phyloP scores from a whole-genome alignment of 2,797 vertebrate genomes.

The Sciurus carolinensis region DNA sequence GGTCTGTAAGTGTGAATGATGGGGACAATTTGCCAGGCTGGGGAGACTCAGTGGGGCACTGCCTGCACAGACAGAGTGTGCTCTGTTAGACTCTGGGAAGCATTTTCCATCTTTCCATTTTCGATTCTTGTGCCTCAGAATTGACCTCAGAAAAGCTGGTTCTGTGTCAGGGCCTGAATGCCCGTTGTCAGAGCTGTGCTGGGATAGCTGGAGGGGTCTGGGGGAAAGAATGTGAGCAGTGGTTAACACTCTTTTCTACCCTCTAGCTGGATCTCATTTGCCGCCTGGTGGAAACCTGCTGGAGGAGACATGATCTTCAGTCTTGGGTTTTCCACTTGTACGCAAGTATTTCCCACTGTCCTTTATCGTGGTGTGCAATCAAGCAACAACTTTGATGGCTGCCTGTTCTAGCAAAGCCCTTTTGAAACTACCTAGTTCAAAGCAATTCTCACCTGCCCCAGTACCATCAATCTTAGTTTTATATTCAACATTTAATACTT shows the following conservation, averaged over 20 bases:
- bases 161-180: constrained; percentile 6
- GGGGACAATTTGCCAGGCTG: neutral
- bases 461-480: neutral
- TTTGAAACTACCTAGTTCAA: neutral
- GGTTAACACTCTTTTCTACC: constrained; percentile 55
- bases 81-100: constrained; percentile 53
- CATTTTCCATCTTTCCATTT: constrained; percentile 62
- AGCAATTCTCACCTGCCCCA: neutral
- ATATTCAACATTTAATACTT: neutral
- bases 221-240: neutral
- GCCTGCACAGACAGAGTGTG: neutral
- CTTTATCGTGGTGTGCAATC: neutral
- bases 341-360: constrained; percentile 87
- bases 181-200: neutral
- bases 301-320: constrained; percentile 93
- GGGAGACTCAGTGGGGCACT: neutral
- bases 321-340: constrained; percentile 92
- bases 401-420: neutral
- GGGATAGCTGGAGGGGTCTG: neutral
- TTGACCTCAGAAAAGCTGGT: constrained; percentile 41
- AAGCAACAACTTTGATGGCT: neutral
- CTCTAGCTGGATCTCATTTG: constrained; percentile 94
- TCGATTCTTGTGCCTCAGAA: constrained; percentile 26
- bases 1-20: neutral
- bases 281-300: constrained; percentile 94